Conservation (phyloP, 2,888 invertebrate genomes). For the Myopa tessellatipennis region DNA sequence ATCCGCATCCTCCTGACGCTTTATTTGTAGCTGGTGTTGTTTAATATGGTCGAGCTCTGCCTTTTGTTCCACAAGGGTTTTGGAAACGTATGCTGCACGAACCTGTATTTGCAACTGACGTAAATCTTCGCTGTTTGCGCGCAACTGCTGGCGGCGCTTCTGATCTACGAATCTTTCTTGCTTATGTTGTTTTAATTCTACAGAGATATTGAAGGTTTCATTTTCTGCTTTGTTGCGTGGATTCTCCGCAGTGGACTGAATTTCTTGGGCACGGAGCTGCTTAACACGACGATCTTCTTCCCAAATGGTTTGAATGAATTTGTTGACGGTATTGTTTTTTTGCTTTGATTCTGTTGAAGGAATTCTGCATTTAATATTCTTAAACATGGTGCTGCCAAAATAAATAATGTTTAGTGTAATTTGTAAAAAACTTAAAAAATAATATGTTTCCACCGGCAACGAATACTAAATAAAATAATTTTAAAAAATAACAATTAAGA, state of each 20-base stretch:
- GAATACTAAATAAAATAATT: too few relatives aligned
- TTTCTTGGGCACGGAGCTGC: slow-evolving; percentile 39
- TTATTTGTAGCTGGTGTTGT: slow-evolving; percentile 34
- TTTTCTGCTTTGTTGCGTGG: slow-evolving; percentile 39
- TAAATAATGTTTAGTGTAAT: not conserved
- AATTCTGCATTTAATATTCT: slow-evolving; percentile 36
- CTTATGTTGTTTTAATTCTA: slow-evolving; percentile 44
- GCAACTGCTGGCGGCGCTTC: slow-evolving; percentile 49
- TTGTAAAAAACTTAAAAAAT: too few relatives aligned
- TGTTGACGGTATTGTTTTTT: slow-evolving; percentile 32
- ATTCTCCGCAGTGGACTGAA: slow-evolving; percentile 44
- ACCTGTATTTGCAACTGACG: slow-evolving; percentile 48
- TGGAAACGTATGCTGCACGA: slow-evolving; percentile 45
- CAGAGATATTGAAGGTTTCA: slow-evolving; percentile 43
- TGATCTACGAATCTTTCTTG: slow-evolving; percentile 40
- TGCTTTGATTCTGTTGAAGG: slow-evolving; percentile 34
- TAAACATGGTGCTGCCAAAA: slow-evolving; percentile 29
- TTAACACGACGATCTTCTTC: slow-evolving; percentile 45
- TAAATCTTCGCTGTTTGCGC: slow-evolving; percentile 46
- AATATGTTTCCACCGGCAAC: too few relatives aligned
- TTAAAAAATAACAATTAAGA: too few relatives aligned
- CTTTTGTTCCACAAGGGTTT: slow-evolving; percentile 46
- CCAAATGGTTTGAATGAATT: slow-evolving; percentile 40
- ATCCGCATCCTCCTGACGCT: slow-evolving; percentile 42
- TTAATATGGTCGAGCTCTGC: slow-evolving; percentile 25